phyloP scores from a whole-genome alignment of 2,113 vertebrate species.

The Ivindomyrus marchei region DNA sequence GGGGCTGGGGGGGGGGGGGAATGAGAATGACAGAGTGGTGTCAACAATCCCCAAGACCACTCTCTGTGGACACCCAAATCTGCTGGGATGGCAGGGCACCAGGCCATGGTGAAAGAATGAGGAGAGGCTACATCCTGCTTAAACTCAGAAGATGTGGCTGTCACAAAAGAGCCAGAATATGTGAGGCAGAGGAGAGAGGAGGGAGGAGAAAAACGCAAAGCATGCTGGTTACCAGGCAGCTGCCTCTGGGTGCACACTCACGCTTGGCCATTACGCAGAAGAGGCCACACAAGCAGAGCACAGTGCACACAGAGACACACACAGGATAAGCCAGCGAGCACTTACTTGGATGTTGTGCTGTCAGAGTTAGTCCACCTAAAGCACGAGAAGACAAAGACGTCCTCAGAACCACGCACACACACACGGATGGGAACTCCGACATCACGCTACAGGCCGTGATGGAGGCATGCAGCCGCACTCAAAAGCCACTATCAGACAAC shows the following conservation, averaged over 20 bases:
- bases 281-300: neutral
- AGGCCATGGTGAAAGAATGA: neutral
- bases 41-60: neutral
- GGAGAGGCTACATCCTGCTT: neutral
- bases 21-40: neutral
- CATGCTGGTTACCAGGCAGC: neutral
- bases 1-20: neutral
- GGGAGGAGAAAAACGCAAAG: neutral
- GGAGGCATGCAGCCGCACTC: neutral
- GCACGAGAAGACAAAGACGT: slow-evolving; percentile 44
- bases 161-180: neutral
- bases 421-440: slow-evolving; percentile 33
- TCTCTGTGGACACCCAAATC: neutral
- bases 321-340: slow-evolving; percentile 37
- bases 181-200: neutral
- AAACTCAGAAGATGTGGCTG: neutral
- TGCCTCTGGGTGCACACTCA: neutral
- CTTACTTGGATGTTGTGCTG: slow-evolving; percentile 76
- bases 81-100: neutral
- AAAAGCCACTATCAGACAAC: neutral
- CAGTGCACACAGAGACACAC: slow-evolving; percentile 8
- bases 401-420: slow-evolving; percentile 35
- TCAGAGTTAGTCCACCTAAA: slow-evolving; percentile 82
- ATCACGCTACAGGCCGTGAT: neutral
- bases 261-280: neutral